phyloP scores from a whole-genome alignment of 2,888 invertebrate species.

The Rhingia campestris region DNA sequence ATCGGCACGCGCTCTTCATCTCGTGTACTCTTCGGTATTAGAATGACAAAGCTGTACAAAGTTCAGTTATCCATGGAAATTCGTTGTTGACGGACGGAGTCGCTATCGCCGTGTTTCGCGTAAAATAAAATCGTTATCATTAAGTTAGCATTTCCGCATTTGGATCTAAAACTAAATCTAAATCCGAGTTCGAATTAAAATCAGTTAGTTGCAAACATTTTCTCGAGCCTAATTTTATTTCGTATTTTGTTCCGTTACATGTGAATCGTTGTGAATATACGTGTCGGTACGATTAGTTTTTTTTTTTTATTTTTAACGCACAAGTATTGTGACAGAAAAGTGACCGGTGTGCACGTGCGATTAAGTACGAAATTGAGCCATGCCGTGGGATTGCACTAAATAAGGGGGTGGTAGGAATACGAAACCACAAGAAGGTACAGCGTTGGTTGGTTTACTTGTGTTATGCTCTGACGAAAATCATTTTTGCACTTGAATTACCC shows the following conservation, averaged over 20 bases:
- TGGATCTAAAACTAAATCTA: neutral
- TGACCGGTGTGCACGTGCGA: too few species aligned
- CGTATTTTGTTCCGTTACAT: too few species aligned
- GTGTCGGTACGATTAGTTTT: too few species aligned
- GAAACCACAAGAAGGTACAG: slow-evolving; percentile 20
- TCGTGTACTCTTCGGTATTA: slow-evolving; percentile 15
- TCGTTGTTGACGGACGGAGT: slow-evolving; percentile 15
- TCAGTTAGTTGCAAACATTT: neutral
- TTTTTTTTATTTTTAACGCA: too few species aligned
- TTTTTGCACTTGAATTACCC: slow-evolving; percentile 13
- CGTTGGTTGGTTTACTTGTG: neutral
- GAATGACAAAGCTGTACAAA: slow-evolving; percentile 30
- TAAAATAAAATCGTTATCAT: slow-evolving; percentile 17
- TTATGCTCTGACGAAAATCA: neutral
- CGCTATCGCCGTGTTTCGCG: slow-evolving; percentile 3
- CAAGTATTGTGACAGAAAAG: too few species aligned
- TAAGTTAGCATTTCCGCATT: slow-evolving; percentile 9
- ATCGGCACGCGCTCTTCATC: slow-evolving; percentile 51
- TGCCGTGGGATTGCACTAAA: too few species aligned
- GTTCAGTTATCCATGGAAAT: slow-evolving; percentile 50
- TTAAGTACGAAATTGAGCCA: too few species aligned
- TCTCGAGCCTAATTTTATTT: too few species aligned
- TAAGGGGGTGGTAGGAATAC: too few species aligned
- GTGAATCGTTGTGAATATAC: too few species aligned
- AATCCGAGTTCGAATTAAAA: slow-evolving; percentile 5